These are phyloP conservation scores for Emesis furor DNA, from an alignment of 2,888 invertebrate species.

Conservation along the genomic window DNA sequence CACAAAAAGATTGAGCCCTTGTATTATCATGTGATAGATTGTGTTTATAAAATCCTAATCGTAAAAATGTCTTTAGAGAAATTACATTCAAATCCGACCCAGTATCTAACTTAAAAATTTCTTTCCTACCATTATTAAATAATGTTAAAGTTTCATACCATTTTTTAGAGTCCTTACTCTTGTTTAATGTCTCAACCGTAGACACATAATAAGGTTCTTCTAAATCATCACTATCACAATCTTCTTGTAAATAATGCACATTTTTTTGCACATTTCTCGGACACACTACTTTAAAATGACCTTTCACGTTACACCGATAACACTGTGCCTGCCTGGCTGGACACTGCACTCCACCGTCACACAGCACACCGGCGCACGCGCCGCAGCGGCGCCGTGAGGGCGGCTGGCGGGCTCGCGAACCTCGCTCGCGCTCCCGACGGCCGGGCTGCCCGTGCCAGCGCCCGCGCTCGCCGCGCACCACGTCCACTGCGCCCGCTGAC, in stretches of 20 bases:
- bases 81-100: not conserved
- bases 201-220: slow-evolving; percentile 7
- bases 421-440: too few relatives aligned
- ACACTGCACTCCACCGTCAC: not conserved
- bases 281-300: slow-evolving; percentile 8
- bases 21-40: not conserved
- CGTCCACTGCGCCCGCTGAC: too few relatives aligned
- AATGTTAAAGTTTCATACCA: slow-evolving; percentile 9
- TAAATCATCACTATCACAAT: not conserved
- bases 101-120: not conserved
- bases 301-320: not conserved
- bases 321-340: not conserved
- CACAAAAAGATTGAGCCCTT: not conserved
- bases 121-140: not conserved
- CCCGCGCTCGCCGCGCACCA: too few relatives aligned
- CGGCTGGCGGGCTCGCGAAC: not conserved
- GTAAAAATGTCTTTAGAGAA: not conserved
- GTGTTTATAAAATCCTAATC: not conserved
- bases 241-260: not conserved
- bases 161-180: slow-evolving; percentile 10
- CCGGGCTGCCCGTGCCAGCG: too few relatives aligned
- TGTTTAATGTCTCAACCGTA: not conserved
- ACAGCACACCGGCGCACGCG: too few relatives aligned
- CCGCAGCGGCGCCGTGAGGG: not conserved
- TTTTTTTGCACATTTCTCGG: not conserved